A percentile compares a stretch with the other conserved stretches of the same genome.
These are phyloP conservation scores for Tuberolachnus salignus DNA, from an alignment of 2,888 invertebrate genomes.

Conservation along the genomic window DNA sequence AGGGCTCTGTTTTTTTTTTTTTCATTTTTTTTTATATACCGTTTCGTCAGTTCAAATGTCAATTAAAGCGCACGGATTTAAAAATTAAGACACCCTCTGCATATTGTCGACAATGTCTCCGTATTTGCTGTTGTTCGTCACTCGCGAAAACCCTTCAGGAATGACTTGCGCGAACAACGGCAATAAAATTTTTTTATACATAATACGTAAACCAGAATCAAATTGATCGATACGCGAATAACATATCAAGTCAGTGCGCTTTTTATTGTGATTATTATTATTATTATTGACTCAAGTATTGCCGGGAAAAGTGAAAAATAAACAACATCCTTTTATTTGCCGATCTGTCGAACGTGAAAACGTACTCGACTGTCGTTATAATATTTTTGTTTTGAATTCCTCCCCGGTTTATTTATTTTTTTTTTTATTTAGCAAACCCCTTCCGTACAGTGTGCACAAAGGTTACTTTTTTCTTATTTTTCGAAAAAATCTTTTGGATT, in stretches of 20 bases:
- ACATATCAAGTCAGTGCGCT: not conserved
- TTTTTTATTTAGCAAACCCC: conserved; percentile 4
- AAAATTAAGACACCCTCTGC: not conserved
- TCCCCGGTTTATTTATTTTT: conserved; percentile 12
- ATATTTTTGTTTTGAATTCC: conserved; percentile 14
- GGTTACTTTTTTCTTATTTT: not conserved
- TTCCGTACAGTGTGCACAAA: not conserved
- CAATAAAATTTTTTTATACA: too few species aligned
- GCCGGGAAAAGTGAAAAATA: conserved; percentile 21
- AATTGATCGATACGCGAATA: not conserved
- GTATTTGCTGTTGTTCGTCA: not conserved
- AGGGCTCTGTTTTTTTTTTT: too few species aligned
- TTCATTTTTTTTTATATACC: too few species aligned
- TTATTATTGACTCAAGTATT: conserved; percentile 8
- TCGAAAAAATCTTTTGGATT: not conserved
- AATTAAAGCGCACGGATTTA: not conserved
- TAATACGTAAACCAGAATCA: not conserved
- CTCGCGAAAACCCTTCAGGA: not conserved
- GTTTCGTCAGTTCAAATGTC: not conserved
- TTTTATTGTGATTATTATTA: not conserved
- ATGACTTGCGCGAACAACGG: not conserved
- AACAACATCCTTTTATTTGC: conserved; percentile 27
- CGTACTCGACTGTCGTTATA: conserved; percentile 30
- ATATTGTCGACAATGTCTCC: too few species aligned
- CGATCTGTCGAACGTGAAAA: conserved; percentile 25